phyloP scores from a whole-genome alignment of 2,888 invertebrate species.

The Cyaniris semiargus region DNA sequence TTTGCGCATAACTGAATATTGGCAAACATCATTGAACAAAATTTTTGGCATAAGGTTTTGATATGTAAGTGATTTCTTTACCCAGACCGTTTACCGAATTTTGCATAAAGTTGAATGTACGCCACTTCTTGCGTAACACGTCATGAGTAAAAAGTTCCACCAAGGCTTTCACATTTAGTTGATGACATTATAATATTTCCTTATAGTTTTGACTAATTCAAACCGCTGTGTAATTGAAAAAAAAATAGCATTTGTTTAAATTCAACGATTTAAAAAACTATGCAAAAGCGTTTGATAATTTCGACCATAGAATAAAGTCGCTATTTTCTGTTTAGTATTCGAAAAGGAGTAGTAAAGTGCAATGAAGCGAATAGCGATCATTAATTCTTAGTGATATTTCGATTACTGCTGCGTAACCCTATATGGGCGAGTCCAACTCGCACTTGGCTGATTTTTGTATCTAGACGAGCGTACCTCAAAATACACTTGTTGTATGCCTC shows the following conservation, averaged over 20 bases:
- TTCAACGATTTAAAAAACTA: not conserved
- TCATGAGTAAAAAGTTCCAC: conserved; percentile 9
- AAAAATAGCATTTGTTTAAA: too few relatives aligned
- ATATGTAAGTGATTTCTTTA: not conserved
- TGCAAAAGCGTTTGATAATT: not conserved
- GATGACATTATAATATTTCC: not conserved
- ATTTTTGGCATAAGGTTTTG: not conserved
- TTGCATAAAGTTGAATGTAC: conserved; percentile 14
- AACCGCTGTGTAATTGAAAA: not conserved
- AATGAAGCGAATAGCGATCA: not conserved
- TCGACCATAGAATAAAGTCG: not conserved
- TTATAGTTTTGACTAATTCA: not conserved
- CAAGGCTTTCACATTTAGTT: conserved; percentile 8
- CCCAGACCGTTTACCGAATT: not conserved
- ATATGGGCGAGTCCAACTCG: too few relatives aligned
- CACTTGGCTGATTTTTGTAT: too few relatives aligned
- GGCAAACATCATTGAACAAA: not conserved
- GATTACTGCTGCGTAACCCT: too few relatives aligned
- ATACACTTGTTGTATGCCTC: too few relatives aligned
- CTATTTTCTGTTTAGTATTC: not conserved
- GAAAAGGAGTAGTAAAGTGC: not conserved
- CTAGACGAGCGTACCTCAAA: too few relatives aligned
- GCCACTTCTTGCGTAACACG: not conserved
- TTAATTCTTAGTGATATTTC: not conserved
- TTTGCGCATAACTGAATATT: not conserved